Percentiles rank a stretch among this genome's conserved stretches.
Evolutionary conservation across 2,888 invertebrate species (phyloP).

Genomic region (Erebia aethiops): DNA sequence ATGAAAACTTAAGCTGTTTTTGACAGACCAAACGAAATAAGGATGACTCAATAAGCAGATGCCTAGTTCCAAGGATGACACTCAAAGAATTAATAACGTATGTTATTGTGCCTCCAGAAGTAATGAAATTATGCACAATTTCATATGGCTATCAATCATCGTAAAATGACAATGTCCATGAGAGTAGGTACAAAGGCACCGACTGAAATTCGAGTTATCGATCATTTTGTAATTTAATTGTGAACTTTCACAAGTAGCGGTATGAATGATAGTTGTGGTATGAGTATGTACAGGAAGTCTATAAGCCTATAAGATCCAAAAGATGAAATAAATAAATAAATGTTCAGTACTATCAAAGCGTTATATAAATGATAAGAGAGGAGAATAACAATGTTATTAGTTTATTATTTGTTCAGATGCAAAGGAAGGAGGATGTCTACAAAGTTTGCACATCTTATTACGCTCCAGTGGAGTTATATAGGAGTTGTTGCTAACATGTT

Average conservation of each 20-base stretch:
- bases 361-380: not conserved
- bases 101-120: not conserved
- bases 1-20: too few relatives aligned
- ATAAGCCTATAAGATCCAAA: too few relatives aligned
- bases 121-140: slow-evolving; percentile 31
- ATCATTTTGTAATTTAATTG: slow-evolving; percentile 72
- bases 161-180: slow-evolving; percentile 61
- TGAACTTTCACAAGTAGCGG: slow-evolving; percentile 48
- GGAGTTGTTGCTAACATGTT: slow-evolving; percentile 22
- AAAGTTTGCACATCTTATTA: slow-evolving; percentile 24
- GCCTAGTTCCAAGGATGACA: too few relatives aligned
- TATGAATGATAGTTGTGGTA: slow-evolving; percentile 20
- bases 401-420: slow-evolving; percentile 23
- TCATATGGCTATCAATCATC: slow-evolving; percentile 67
- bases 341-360: slow-evolving; percentile 6
- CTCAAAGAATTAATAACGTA: too few relatives aligned
- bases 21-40: too few relatives aligned
- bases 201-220: slow-evolving; percentile 62
- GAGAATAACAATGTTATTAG: slow-evolving; percentile 18
- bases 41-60: too few relatives aligned
- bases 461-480: slow-evolving; percentile 19
- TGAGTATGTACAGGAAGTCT: slow-evolving; percentile 18
- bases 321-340: too few relatives aligned
- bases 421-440: slow-evolving; percentile 20
- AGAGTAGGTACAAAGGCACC: slow-evolving; percentile 43